Percentiles rank a stretch among this genome's conserved stretches.
phyloP scores from a whole-genome alignment of 2,888 invertebrate species.

The Chymomyza amoena region DNA sequence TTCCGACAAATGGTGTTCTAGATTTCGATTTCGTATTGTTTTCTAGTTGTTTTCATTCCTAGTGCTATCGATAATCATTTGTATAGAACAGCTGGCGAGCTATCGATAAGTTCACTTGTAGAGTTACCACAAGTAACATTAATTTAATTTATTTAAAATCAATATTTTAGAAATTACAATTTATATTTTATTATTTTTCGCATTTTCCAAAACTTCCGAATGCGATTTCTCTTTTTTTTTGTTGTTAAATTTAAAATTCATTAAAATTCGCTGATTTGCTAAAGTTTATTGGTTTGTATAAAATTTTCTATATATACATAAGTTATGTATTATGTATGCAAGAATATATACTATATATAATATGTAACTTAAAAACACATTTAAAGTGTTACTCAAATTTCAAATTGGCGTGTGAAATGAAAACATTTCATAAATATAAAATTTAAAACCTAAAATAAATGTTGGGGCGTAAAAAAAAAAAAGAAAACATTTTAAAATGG shows the following conservation, averaged over 20 bases:
- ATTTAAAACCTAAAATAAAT: not conserved
- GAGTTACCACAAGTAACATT: too few species aligned
- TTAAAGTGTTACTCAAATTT: not conserved
- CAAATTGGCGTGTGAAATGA: not conserved
- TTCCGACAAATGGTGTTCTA: too few species aligned
- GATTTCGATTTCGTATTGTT: too few species aligned
- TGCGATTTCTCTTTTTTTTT: not conserved
- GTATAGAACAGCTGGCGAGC: too few species aligned
- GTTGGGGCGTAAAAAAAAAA: not conserved
- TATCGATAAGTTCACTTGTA: too few species aligned
- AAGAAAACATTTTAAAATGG: constrained; percentile 11
- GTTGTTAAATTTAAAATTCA: not conserved
- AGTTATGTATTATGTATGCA: not conserved
- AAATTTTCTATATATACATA: not conserved
- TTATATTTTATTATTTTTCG: too few species aligned
- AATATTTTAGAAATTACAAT: too few species aligned
- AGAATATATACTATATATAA: not conserved
- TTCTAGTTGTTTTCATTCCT: too few species aligned
- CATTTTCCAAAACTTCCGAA: constrained; percentile 8
- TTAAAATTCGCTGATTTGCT: not conserved
- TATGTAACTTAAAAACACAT: not conserved
- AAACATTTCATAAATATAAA: not conserved
- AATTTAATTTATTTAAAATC: too few species aligned
- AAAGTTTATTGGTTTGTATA: not conserved
- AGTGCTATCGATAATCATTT: too few species aligned